These are phyloP conservation scores for Pedicia rivosa DNA, from an alignment of 2,888 invertebrate genomes.

Conservation along the genomic window DNA sequence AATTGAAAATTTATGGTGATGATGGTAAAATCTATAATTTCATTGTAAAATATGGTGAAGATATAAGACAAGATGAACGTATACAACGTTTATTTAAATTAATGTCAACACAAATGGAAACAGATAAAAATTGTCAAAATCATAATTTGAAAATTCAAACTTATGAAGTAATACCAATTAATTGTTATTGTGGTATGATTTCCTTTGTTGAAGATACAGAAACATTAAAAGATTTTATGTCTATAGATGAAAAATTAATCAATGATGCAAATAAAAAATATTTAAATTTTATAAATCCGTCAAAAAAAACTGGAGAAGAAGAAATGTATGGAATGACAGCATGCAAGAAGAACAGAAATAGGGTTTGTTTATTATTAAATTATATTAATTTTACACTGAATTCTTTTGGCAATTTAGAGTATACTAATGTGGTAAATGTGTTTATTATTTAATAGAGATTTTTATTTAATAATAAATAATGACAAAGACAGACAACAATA, in stretches of 20 bases:
- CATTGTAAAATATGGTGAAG: conserved; percentile 58
- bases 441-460: too few species aligned
- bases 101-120: conserved; percentile 43
- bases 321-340: conserved; percentile 21
- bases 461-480: too few species aligned
- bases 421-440: too few species aligned
- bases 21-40: conserved; percentile 51
- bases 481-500: too few species aligned
- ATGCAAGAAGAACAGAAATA: too few species aligned
- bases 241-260: not conserved
- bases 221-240: conserved; percentile 24
- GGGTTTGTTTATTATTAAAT: too few species aligned
- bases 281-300: too few species aligned
- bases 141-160: conserved; percentile 39
- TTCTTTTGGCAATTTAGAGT: too few species aligned
- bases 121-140: conserved; percentile 34
- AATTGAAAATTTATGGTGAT: conserved; percentile 46
- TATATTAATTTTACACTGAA: too few species aligned
- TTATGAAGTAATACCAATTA: conserved; percentile 35
- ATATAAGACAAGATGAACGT: conserved; percentile 57
- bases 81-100: conserved; percentile 50
- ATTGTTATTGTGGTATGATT: conserved; percentile 37
- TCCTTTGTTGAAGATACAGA: conserved; percentile 49
- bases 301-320: too few species aligned
- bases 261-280: not conserved